Evolutionary conservation across 2,113 vertebrate species (phyloP).

Genomic region (Gasterosteus aculeatus): DNA sequence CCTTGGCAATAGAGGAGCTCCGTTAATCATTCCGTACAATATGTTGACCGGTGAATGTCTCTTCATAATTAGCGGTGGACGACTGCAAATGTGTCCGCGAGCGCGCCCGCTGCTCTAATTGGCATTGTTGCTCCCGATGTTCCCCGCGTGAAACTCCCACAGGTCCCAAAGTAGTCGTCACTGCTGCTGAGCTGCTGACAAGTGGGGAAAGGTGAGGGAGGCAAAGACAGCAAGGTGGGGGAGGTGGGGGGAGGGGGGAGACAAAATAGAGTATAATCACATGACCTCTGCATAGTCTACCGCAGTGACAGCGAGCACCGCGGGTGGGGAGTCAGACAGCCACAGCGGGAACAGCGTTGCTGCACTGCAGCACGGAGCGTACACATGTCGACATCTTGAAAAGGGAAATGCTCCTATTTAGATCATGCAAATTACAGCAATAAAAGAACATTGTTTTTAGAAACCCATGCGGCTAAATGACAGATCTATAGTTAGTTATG

Average conservation of each 20-base stretch:
- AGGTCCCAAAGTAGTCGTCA: too few species aligned
- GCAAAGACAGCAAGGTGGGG: slow-evolving; percentile 4
- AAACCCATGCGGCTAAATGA: not conserved
- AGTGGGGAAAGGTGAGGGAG: slow-evolving; percentile 6
- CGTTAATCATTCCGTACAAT: slow-evolving; percentile 26
- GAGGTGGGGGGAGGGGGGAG: not conserved
- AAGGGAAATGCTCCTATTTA: not conserved
- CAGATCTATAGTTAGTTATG: not conserved
- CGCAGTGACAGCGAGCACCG: slow-evolving; percentile 36
- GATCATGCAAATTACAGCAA: not conserved
- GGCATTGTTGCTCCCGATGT: not conserved
- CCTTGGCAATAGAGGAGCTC: not conserved
- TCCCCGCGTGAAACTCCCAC: slow-evolving; percentile 9
- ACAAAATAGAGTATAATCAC: slow-evolving; percentile 20
- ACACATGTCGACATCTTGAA: not conserved
- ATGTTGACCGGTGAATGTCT: slow-evolving; percentile 20
- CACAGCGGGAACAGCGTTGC: slow-evolving; percentile 15
- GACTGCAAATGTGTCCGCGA: slow-evolving; percentile 22
- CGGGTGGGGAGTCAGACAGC: slow-evolving; percentile 26
- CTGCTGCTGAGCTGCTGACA: slow-evolving; percentile 2
- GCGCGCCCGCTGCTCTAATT: slow-evolving; percentile 31
- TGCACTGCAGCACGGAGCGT: not conserved
- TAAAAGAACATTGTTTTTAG: not conserved
- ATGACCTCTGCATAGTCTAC: slow-evolving; percentile 39
- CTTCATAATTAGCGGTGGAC: slow-evolving; percentile 48